Evolutionary conservation across 2,888 invertebrate genomes (phyloP).

Genomic region (Thyatira batis): DNA sequence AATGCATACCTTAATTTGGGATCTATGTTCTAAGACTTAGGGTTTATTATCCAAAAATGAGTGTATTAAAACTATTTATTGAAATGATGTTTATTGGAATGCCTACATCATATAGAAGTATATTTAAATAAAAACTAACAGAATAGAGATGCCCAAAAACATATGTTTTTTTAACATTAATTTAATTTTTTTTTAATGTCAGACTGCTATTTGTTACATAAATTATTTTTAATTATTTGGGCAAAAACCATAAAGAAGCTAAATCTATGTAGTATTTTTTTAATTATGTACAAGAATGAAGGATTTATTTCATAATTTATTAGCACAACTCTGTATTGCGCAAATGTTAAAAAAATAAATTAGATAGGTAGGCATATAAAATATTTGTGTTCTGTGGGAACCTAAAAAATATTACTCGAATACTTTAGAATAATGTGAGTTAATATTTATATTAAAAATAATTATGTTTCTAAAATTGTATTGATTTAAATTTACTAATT

Average conservation of each 20-base stretch:
- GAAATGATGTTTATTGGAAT: background rate
- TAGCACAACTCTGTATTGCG: conserved; percentile 8
- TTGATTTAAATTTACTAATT: background rate
- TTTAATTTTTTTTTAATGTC: no score
- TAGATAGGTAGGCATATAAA: no score
- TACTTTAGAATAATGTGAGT: no score
- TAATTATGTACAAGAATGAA: conserved; percentile 12
- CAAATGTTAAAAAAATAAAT: conserved; percentile 11
- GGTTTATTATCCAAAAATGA: background rate
- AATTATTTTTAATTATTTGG: no score
- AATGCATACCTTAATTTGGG: no score
- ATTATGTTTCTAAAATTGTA: background rate
- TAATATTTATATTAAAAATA: conserved; percentile 6
- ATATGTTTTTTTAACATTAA: no score
- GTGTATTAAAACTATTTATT: background rate
- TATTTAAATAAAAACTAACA: background rate
- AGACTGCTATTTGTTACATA: no score
- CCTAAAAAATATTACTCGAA: no score
- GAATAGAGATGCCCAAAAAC: background rate
- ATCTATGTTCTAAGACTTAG: background rate
- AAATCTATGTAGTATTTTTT: conserved; percentile 5
- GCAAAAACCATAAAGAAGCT: background rate
- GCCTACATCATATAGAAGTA: background rate
- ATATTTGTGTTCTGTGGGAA: no score
- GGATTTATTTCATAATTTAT: background rate